phyloP scores from a whole-genome alignment of 2,888 invertebrate species.

The Conus canariensis region DNA sequence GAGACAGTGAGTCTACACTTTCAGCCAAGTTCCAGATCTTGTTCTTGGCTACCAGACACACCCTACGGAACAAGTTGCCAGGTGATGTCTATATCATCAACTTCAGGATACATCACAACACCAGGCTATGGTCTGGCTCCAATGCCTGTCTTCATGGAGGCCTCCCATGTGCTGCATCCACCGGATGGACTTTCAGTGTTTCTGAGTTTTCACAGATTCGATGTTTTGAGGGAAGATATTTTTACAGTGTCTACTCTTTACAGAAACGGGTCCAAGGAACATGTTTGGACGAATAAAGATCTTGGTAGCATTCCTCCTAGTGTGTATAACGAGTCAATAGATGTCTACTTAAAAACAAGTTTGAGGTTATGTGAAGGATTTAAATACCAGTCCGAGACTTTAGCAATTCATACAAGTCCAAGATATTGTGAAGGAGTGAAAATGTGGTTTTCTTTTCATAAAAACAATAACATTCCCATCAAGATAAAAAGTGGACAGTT shows the following conservation, averaged over 20 bases:
- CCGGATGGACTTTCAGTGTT: neutral
- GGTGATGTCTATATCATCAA: neutral
- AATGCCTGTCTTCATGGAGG: neutral
- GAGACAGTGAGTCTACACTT: neutral
- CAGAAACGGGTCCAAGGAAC: neutral
- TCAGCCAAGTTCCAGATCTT: neutral
- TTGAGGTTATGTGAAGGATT: neutral
- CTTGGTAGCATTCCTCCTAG: neutral
- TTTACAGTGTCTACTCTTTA: neutral
- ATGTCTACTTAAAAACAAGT: neutral
- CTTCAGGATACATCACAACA: neutral
- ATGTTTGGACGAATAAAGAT: neutral
- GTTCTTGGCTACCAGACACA: neutral
- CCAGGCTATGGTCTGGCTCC: neutral
- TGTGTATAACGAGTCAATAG: neutral
- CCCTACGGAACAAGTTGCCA: no score
- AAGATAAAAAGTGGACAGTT: neutral
- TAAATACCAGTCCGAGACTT: neutral
- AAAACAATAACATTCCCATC: neutral
- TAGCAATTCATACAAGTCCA: neutral
- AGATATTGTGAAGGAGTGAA: slow-evolving; percentile 6
- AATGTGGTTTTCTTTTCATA: neutral
- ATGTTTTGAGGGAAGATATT: neutral
- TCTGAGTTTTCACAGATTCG: neutral
- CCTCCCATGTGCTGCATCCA: neutral